These are phyloP conservation scores for Patella pellucida DNA, from an alignment of 2,888 invertebrate species.

Conservation along the genomic window DNA sequence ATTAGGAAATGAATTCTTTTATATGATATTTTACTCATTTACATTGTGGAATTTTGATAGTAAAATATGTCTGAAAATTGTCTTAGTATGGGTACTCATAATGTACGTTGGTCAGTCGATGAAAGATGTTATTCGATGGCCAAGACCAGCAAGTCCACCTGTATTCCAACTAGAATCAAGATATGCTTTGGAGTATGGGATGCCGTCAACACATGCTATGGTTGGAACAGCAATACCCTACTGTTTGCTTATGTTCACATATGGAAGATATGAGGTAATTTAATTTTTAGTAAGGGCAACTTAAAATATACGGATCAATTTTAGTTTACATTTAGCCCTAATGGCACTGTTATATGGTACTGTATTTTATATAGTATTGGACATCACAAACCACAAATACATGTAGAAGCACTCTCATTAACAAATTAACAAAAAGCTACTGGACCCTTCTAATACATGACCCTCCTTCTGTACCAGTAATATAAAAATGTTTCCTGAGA, in stretches of 20 bases:
- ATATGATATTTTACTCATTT: slow-evolving; percentile 90
- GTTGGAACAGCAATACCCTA: slow-evolving; percentile 90
- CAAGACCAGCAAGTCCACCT: slow-evolving; percentile 86
- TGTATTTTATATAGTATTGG: too few relatives aligned
- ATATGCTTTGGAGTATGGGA: slow-evolving; percentile 93
- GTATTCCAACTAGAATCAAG: slow-evolving; percentile 86
- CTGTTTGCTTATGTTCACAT: slow-evolving; percentile 79
- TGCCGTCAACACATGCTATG: slow-evolving; percentile 96
- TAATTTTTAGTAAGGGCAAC: background rate
- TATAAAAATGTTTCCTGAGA: too few relatives aligned
- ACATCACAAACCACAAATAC: too few relatives aligned
- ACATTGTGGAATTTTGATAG: slow-evolving; percentile 96
- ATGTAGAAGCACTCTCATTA: too few relatives aligned
- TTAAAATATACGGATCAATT: too few relatives aligned
- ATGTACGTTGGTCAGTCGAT: slow-evolving; percentile 79
- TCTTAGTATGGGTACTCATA: slow-evolving; percentile 65
- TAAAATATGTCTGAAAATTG: slow-evolving; percentile 84
- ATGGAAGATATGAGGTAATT: slow-evolving; percentile 54
- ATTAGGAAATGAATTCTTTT: slow-evolving; percentile 91
- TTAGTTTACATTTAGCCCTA: too few relatives aligned
- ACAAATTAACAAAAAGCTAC: too few relatives aligned
- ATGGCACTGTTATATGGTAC: too few relatives aligned
- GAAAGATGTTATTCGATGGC: slow-evolving; percentile 85
- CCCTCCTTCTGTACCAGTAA: too few relatives aligned
- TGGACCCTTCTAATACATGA: too few relatives aligned